Base-by-base conservation (phyloP, 2,113 vertebrate species). In the Pseudorectes ferrugineus region DNA sequence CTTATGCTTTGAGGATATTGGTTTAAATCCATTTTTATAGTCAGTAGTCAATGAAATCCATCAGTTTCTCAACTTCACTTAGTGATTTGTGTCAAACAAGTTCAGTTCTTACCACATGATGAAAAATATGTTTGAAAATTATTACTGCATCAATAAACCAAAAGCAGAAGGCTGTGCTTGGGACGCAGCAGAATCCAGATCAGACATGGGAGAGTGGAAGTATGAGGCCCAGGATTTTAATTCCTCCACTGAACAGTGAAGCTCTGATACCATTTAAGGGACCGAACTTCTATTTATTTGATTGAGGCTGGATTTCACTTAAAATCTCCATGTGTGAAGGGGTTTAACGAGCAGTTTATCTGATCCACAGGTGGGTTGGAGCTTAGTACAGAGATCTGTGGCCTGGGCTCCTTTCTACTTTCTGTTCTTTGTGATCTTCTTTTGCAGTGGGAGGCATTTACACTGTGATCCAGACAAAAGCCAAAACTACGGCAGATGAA, bases 401-500 rank as follows among this genome's bases (percentile, higher is more conserved):
- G 20, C 40, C 54, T 45, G 14, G 74, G 10, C 5, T 16, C 8
- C 21, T 83, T 79, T 48, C 38, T 59, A 55, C 20, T 78, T 19
- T 23, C 31, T 65, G 28, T 7, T 36, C 42, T 95, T 93, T 85
- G 38, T 88, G 35, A 8, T 97, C 28, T 94, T 86, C 92, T 90
- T 90, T 79, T 84, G 42, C 98, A 99, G 99, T 99, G 55, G 99
- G 99, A 73, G 99, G 99, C 74, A 99, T 99, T 97, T 99, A 98
- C 96, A 99, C 99, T 1, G 99, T 99, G 92, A 99, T 99, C 94
- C 99, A 99, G 97, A 99, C 99, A n/a, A 99, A 99, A 96, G 98
- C 99, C 33, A 99, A 98, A 97, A 98, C 98, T 70, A 99, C 99
- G 0, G 98, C 97, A 59, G 99, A 99, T 19, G 99, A 99, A 94